phyloP scores from a whole-genome alignment of 2,888 invertebrate species.

The Rambutsinella grinnellia region DNA sequence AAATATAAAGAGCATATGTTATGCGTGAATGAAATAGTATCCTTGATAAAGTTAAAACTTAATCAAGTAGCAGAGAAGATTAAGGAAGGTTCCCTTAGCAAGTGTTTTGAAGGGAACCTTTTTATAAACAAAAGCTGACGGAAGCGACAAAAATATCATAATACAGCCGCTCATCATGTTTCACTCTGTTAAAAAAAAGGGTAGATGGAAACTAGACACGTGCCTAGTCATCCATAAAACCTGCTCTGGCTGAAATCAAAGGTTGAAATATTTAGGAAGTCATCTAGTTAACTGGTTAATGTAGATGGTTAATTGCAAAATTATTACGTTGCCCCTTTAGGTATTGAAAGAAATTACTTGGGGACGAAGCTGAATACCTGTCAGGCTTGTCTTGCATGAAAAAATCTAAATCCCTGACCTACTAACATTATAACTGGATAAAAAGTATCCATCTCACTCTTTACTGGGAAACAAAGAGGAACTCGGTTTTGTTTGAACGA shows the following conservation, averaged over 20 bases:
- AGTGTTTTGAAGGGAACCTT: neutral
- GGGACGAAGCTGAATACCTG: neutral
- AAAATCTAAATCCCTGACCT: neutral
- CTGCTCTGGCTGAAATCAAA: slow-evolving; percentile 38
- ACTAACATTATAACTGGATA: too few species aligned
- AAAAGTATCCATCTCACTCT: neutral
- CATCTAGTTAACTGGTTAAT: slow-evolving; percentile 7
- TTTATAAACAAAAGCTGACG: neutral
- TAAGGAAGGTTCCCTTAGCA: neutral
- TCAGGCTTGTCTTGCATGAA: slow-evolving; percentile 18
- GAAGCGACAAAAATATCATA: neutral
- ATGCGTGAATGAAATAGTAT: too few species aligned
- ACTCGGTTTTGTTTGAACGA: too few species aligned
- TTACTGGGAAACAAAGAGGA: neutral
- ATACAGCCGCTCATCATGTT: neutral
- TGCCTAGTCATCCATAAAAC: slow-evolving; percentile 60
- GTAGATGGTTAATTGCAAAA: neutral
- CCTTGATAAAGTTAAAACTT: too few species aligned
- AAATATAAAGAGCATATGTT: too few species aligned
- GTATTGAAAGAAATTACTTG: neutral
- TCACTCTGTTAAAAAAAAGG: slow-evolving; percentile 13
- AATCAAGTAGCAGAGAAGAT: neutral
- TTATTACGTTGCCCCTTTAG: neutral
- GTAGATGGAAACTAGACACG: slow-evolving; percentile 55
- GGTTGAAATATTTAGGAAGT: slow-evolving; percentile 2